Evolutionary conservation across 2,797 vertebrate species (phyloP).

Genomic region (Ctenosaura bakeri): DNA sequence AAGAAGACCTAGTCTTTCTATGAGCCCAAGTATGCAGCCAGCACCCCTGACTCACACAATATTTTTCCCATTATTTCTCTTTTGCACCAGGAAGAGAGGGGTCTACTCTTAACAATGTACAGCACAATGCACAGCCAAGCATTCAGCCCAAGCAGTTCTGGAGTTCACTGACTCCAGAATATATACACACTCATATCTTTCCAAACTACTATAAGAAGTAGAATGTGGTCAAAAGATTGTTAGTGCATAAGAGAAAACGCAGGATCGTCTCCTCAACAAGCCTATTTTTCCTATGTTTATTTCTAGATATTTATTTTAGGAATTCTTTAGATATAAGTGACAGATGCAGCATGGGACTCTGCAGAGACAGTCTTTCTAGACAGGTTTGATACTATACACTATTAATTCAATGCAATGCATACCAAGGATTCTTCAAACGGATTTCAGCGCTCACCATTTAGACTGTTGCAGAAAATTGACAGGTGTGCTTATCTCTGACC

Average conservation of each 20-base stretch:
- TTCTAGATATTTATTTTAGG: constrained; percentile 26
- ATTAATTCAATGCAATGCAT: neutral
- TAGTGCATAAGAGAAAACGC: constrained; percentile 27
- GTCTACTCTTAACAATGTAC: neutral
- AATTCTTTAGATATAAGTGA: constrained; percentile 30
- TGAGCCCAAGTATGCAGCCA: neutral
- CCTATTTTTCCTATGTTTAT: constrained; percentile 19
- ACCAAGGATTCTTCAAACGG: neutral
- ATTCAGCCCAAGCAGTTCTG: neutral
- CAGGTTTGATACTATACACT: neutral
- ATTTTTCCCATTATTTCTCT: neutral
- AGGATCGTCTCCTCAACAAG: constrained; percentile 14
- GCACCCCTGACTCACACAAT: neutral
- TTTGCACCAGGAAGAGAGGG: neutral
- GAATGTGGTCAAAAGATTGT: neutral
- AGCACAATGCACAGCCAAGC: neutral
- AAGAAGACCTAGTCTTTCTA: neutral
- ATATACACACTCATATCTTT: neutral
- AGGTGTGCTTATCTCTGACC: constrained; percentile 27
- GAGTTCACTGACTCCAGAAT: neutral
- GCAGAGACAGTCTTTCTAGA: neutral
- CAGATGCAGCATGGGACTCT: neutral
- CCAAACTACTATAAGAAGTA: constrained; percentile 2
- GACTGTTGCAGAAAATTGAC: neutral
- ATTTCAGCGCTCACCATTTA: neutral